Conservation (phyloP, 2,797 vertebrate species). For the Nannoperca australis region DNA sequence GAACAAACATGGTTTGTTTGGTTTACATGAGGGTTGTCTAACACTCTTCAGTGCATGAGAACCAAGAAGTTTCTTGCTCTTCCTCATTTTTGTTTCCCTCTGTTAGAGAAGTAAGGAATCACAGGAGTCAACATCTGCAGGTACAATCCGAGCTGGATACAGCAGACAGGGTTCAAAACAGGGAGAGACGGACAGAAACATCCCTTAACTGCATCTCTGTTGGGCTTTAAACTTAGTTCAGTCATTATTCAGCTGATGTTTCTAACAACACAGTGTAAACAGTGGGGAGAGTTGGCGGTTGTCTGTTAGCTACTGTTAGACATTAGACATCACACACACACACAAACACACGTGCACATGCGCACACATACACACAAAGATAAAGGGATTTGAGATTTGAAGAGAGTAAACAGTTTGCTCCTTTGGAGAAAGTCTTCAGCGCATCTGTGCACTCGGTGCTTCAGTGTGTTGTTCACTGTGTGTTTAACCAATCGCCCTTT, state of each 20-base stretch:
- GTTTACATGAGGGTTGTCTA: slow-evolving; percentile 24
- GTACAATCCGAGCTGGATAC: slow-evolving; percentile 41
- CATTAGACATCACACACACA: slow-evolving; percentile 42
- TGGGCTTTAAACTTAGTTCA: slow-evolving; percentile 63
- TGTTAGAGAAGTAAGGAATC: slow-evolving; percentile 34
- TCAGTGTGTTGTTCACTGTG: slow-evolving; percentile 47
- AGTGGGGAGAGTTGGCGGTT: slow-evolving; percentile 34
- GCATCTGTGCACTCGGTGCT: slow-evolving; percentile 35
- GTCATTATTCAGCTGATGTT: slow-evolving; percentile 48
- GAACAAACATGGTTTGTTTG: slow-evolving; percentile 42
- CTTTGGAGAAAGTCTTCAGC: slow-evolving; percentile 49
- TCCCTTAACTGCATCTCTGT: slow-evolving; percentile 58
- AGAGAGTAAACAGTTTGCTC: slow-evolving; percentile 53
- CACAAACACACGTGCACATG: not conserved
- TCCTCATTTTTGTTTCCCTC: slow-evolving; percentile 31
- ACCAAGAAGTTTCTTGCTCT: slow-evolving; percentile 40
- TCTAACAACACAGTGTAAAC: slow-evolving; percentile 50
- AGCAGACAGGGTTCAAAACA: slow-evolving; percentile 43
- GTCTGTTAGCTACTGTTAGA: slow-evolving; percentile 53
- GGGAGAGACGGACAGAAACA: slow-evolving; percentile 29
- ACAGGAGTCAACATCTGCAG: slow-evolving; percentile 48
- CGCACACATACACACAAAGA: slow-evolving; percentile 35
- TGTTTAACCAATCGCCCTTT: slow-evolving; percentile 61
- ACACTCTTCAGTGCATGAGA: slow-evolving; percentile 30
- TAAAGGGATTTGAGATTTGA: slow-evolving; percentile 58